phyloP scores from a whole-genome alignment of 2,113 vertebrate species.

The Petromus typicus region DNA sequence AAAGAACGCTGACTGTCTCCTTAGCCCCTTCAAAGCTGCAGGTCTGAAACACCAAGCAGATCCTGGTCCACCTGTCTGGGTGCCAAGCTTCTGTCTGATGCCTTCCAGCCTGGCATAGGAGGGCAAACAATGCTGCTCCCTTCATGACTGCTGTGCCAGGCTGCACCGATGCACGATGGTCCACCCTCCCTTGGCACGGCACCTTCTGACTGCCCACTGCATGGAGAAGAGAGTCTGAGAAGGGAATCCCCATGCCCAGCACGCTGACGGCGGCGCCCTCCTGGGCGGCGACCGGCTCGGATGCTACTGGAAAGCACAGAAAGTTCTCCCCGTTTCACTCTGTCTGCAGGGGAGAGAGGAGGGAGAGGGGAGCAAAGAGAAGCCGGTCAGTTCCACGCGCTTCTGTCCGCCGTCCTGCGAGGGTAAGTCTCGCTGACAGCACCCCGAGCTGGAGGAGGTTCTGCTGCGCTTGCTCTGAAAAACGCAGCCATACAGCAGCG shows the following conservation, averaged over 20 bases:
- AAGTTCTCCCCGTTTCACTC: no score
- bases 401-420: conserved; percentile 7
- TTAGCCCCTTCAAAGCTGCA: not conserved
- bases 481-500: not conserved
- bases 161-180: not conserved
- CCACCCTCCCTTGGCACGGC: not conserved
- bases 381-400: not conserved
- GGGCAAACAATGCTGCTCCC: not conserved
- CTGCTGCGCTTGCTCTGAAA: not conserved
- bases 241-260: not conserved
- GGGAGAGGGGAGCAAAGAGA: no score
- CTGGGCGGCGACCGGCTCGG: not conserved
- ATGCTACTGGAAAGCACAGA: not conserved
- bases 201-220: not conserved
- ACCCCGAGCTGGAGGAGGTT: not conserved
- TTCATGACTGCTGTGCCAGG: not conserved
- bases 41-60: not conserved
- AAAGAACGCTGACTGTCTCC: not conserved
- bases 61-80: not conserved
- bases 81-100: not conserved
- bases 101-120: not conserved
- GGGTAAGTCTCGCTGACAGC: not conserved
- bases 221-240: not conserved
- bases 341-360: no score
- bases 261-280: not conserved